Evolutionary conservation across 2,113 vertebrate genomes (phyloP).

Genomic region (Megaceryle torquata): DNA sequence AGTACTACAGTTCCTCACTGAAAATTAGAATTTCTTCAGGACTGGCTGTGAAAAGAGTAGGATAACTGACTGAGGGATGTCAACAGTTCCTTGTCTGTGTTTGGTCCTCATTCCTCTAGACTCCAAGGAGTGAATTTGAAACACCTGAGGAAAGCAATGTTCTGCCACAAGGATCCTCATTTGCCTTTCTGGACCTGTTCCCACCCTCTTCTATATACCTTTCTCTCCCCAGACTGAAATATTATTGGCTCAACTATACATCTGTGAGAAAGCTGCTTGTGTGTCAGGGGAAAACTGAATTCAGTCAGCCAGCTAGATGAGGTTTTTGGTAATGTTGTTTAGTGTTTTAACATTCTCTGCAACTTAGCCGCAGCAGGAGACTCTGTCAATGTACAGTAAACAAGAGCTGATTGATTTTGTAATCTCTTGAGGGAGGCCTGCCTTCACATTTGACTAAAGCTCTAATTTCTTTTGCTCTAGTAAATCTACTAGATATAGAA

Average conservation of each 20-base stretch:
- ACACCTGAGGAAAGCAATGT: not conserved
- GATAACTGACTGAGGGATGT: not conserved
- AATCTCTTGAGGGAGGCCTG: slow-evolving; percentile 49
- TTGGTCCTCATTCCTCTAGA: not conserved
- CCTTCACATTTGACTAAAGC: slow-evolving; percentile 50
- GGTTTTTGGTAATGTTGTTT: slow-evolving; percentile 4
- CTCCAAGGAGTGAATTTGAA: not conserved
- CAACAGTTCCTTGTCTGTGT: not conserved
- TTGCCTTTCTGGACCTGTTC: not conserved
- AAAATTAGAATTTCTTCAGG: not conserved
- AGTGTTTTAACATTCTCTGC: slow-evolving; percentile 35
- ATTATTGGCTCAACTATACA: not conserved
- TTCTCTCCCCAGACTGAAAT: not conserved
- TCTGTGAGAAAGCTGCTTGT: not conserved
- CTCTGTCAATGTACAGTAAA: slow-evolving; percentile 31
- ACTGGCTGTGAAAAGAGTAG: not conserved
- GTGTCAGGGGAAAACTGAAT: not conserved
- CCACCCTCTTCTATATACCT: accelerated
- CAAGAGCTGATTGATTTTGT: slow-evolving; percentile 72
- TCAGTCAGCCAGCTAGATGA: not conserved
- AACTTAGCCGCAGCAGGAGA: slow-evolving; percentile 32
- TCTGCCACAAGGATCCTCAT: not conserved
- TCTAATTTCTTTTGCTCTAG: slow-evolving; percentile 66
- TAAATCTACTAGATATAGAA: slow-evolving; percentile 30
- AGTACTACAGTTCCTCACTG: not conserved